phyloP scores from a whole-genome alignment of 1,140 invertebrate genomes.

The Ylistrum balloti region DNA sequence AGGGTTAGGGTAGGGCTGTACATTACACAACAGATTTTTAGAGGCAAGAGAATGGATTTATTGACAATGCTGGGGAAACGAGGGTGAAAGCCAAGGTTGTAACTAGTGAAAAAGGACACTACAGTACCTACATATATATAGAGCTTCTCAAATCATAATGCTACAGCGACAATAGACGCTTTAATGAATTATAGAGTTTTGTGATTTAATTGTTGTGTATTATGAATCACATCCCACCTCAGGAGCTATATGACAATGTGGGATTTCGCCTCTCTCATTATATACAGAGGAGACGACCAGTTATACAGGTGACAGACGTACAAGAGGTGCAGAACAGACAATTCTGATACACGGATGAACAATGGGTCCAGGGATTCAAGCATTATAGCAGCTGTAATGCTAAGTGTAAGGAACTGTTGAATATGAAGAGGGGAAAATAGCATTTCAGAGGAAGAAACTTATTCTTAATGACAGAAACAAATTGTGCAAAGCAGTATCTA shows the following conservation, averaged over 20 bases:
- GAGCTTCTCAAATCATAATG: constrained; percentile 27
- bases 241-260: not conserved
- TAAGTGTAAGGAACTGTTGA: too few relatives aligned
- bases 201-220: constrained; percentile 1
- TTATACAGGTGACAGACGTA: not conserved
- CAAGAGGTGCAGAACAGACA: not conserved
- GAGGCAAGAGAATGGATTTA: not conserved
- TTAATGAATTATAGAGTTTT: not conserved
- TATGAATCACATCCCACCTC: not conserved
- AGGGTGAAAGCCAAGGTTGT: not conserved
- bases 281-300: not conserved
- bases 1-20: not conserved
- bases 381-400: not conserved
- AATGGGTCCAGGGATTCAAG: not conserved
- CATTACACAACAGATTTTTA: not conserved
- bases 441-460: not conserved
- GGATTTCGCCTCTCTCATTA: not conserved
- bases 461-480: not conserved
- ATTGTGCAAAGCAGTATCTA: not conserved
- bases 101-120: constrained; percentile 4
- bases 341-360: not conserved
- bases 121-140: constrained; percentile 14
- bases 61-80: not conserved
- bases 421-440: not conserved
- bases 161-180: not conserved